phyloP scores from a whole-genome alignment of 2,888 invertebrate species.

The Ectemnius continuus region DNA sequence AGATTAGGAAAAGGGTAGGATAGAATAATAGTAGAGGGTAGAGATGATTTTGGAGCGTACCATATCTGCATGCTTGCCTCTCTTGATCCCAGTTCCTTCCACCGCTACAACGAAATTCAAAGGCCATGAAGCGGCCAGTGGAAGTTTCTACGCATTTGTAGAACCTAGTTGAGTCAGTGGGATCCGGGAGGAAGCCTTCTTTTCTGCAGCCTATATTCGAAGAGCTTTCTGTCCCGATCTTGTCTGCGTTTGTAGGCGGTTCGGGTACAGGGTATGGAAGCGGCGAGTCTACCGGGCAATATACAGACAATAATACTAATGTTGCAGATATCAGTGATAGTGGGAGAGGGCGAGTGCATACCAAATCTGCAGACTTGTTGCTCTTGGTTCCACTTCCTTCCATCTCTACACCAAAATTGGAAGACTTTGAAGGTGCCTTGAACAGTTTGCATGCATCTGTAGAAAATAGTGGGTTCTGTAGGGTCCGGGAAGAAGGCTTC shows the following conservation, averaged over 20 bases:
- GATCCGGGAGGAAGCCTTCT: slow-evolving; percentile 22
- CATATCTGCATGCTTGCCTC: background rate
- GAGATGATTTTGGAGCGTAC: too few species aligned
- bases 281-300: too few species aligned
- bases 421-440: background rate
- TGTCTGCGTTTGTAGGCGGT: too few species aligned
- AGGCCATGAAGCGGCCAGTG: background rate
- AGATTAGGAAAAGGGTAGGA: too few species aligned
- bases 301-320: too few species aligned
- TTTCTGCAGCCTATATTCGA: background rate
- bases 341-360: background rate
- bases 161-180: slow-evolving; percentile 40
- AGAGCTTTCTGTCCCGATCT: too few species aligned
- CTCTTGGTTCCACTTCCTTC: background rate
- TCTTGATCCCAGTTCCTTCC: background rate
- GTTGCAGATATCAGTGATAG: too few species aligned
- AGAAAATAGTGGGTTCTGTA: slow-evolving; percentile 42
- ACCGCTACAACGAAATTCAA: slow-evolving; percentile 3
- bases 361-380: background rate
- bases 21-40: too few species aligned
- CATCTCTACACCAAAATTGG: slow-evolving; percentile 7
- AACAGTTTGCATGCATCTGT: slow-evolving; percentile 34
- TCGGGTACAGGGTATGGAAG: too few species aligned
- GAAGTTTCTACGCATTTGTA: slow-evolving; percentile 38
- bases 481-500: slow-evolving; percentile 28